These are phyloP conservation scores for Melieria omissa DNA, from an alignment of 2,888 invertebrate genomes.

Conservation along the genomic window DNA sequence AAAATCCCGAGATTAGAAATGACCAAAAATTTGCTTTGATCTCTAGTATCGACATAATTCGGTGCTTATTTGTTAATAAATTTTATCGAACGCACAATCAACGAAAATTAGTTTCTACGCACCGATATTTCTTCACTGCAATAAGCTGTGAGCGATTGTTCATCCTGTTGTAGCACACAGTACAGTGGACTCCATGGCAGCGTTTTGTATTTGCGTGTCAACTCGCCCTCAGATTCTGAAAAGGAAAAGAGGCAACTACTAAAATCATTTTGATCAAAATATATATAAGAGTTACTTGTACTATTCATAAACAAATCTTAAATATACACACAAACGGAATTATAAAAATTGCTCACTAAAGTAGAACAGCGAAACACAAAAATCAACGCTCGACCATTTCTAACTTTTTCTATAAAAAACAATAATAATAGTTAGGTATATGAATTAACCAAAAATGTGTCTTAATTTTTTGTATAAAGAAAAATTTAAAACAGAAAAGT, in stretches of 20 bases:
- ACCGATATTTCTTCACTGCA: slow-evolving; percentile 80
- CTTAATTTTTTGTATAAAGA: too few species aligned
- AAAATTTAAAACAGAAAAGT: too few species aligned
- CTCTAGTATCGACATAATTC: too few species aligned
- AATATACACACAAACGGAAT: neutral
- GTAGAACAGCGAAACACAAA: neutral
- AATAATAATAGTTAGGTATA: too few species aligned
- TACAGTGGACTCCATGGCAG: slow-evolving; percentile 76
- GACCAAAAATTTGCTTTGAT: too few species aligned
- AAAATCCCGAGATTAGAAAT: too few species aligned
- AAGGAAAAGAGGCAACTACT: slow-evolving; percentile 28
- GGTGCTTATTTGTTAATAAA: too few species aligned
- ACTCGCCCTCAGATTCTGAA: slow-evolving; percentile 66
- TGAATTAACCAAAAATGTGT: too few species aligned
- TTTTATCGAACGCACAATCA: too few species aligned
- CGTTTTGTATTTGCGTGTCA: slow-evolving; percentile 63
- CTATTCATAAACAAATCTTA: neutral
- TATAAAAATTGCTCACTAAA: neutral
- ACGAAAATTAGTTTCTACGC: too few species aligned
- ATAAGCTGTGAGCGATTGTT: slow-evolving; percentile 77
- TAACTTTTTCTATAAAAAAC: too few species aligned
- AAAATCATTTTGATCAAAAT: neutral
- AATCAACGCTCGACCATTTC: neutral
- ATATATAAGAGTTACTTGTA: slow-evolving; percentile 3
- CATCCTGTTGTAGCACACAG: slow-evolving; percentile 78